These are phyloP conservation scores for Philaethria dido DNA, from an alignment of 2,888 invertebrate genomes.

Conservation along the genomic window DNA sequence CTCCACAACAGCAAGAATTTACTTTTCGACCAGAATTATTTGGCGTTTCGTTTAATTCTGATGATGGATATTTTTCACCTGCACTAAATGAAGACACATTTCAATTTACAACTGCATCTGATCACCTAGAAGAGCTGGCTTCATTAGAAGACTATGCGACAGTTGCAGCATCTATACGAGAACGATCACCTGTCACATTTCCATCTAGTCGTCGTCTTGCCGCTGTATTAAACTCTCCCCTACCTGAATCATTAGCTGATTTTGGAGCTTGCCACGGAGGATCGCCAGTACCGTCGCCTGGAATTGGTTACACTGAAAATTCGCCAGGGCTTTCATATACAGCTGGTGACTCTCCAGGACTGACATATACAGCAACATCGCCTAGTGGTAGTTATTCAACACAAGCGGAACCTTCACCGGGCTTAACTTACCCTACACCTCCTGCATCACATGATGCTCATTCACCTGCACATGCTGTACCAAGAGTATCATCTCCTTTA, in stretches of 20 bases:
- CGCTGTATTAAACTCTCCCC: slow-evolving; percentile 89
- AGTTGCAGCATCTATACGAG: slow-evolving; percentile 83
- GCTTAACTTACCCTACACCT: slow-evolving; percentile 92
- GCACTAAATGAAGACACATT: slow-evolving; percentile 90
- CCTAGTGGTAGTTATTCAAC: slow-evolving; percentile 73
- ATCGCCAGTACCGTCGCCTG: slow-evolving; percentile 80
- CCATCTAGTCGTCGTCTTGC: slow-evolving; percentile 89
- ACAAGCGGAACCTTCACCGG: slow-evolving; percentile 85
- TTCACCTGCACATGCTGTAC: slow-evolving; percentile 85
- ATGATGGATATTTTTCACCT: slow-evolving; percentile 86
- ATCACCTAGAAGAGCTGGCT: slow-evolving; percentile 86
- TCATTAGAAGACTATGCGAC: slow-evolving; percentile 86
- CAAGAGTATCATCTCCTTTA: slow-evolving; percentile 90
- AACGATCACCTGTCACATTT: slow-evolving; percentile 83
- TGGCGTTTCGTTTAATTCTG: slow-evolving; percentile 86
- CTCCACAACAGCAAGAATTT: slow-evolving; percentile 83
- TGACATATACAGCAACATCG: slow-evolving; percentile 71
- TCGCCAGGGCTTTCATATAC: slow-evolving; percentile 91
- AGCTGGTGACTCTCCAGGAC: slow-evolving; percentile 82
- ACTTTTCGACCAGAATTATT: slow-evolving; percentile 86
- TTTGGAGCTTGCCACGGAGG: slow-evolving; percentile 91
- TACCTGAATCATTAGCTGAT: slow-evolving; percentile 91
- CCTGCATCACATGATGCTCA: slow-evolving; percentile 94
- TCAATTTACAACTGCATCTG: slow-evolving; percentile 85
- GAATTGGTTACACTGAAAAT: slow-evolving; percentile 71